Base-by-base conservation (phyloP, 1,140 invertebrate genomes). In the Philopotamus ludificatus region DNA sequence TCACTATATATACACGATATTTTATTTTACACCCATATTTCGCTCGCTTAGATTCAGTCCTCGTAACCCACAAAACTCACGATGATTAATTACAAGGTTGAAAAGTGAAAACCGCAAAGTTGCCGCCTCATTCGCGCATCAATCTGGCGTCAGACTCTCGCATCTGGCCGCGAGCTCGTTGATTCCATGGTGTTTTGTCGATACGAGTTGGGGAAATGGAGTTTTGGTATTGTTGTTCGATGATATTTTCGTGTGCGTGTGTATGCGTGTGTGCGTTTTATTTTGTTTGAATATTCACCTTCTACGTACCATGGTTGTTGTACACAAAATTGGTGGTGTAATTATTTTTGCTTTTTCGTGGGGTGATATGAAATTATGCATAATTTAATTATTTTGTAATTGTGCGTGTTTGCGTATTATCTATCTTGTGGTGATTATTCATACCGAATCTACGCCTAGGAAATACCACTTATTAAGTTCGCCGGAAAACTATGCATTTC, bases 251-350 rank as follows among this genome's bases (percentile, higher is more conserved):
- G 39, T 22, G 55, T 15, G 25, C 20, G 55, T 42, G 41, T 21
- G 55, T 58, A 41, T 22, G 34, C 45, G 42, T 58, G 55, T 22
- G 41, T 44, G 55, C 45, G 55, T 58, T 58, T 57, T 58, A 12
- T 28, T 54, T 54, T 50, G 10, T 21, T 3, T 50, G 4, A 34
- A 34, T 12, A 12, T 34, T 34, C 28, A 34, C 28, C 28, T 34
- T 34, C 28, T 34, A 34, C 28, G 28, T 7, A 34, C 4, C 28
- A 34, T 20, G n/a, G n/a, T n/a, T n/a, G n/a, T n/a, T 20, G 44
- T 47, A 47, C 44, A 47, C 44, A 7, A 16, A 47, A 15, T 47
- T 8, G 10, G 44, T 47, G 44, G 44, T 47, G 44, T 21, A 51
- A 23, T 51, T 22, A 28, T 54, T 54, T 54, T 8, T 22, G 10